Evolutionary conservation across 2,113 vertebrate species (phyloP).

Genomic region (Pteropus alecto): DNA sequence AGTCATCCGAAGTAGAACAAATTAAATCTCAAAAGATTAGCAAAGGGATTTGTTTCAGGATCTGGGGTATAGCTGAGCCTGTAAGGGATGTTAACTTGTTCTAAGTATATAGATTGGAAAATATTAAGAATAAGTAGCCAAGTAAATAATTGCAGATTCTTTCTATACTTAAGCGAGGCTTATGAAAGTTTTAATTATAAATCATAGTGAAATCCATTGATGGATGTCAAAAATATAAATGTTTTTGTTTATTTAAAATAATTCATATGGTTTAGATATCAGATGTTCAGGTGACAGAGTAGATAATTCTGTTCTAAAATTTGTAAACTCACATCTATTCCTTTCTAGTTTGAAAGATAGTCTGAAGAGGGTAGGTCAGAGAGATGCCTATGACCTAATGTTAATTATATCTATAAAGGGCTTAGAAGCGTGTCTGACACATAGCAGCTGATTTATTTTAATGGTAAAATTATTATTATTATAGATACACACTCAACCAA

Average conservation of each 20-base stretch:
- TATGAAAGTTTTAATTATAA: slow-evolving; percentile 8
- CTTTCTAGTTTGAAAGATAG: neutral
- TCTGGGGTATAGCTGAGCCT: neutral
- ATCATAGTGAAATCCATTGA: neutral
- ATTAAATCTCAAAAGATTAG: slow-evolving; percentile 49
- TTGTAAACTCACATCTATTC: neutral
- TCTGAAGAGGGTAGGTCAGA: neutral
- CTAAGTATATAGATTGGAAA: slow-evolving; percentile 7
- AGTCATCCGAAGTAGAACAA: slow-evolving; percentile 53
- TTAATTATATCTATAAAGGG: neutral
- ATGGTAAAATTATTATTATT: neutral
- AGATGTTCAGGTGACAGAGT: slow-evolving; percentile 21
- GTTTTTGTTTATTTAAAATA: slow-evolving; percentile 32
- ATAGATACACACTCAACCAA: neutral
- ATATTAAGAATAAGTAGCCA: neutral
- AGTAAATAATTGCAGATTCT: neutral
- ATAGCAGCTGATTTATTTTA: neutral
- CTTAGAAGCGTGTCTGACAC: neutral
- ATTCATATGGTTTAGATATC: neutral
- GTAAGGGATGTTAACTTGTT: neutral
- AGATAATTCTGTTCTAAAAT: slow-evolving; percentile 9
- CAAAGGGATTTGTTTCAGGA: slow-evolving; percentile 41
- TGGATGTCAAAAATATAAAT: slow-evolving; percentile 21
- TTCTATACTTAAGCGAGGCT: neutral
- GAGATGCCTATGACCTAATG: neutral